Evolutionary conservation across 1,140 invertebrate species (phyloP).

Genomic region (Conus betulinus): DNA sequence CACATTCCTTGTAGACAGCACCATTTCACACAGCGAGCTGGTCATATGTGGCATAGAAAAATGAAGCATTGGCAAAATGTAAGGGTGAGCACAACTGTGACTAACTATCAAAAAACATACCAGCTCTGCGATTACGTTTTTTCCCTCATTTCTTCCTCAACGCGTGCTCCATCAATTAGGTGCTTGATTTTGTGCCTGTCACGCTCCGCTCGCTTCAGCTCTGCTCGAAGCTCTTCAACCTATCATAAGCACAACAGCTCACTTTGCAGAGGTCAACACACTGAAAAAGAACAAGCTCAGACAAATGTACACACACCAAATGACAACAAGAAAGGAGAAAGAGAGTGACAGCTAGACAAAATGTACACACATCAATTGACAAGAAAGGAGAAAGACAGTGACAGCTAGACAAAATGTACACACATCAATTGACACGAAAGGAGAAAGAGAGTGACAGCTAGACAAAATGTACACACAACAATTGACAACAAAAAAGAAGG

Average conservation of each 20-base stretch:
- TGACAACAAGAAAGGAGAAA: too few species aligned
- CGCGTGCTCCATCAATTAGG: constrained; percentile 60
- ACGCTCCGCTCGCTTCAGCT: constrained; percentile 64
- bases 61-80: not conserved
- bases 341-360: too few species aligned
- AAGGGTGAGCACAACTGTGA: not conserved
- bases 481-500: too few species aligned
- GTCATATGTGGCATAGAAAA: not conserved
- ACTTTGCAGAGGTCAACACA: not conserved
- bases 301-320: too few species aligned
- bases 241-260: constrained; percentile 33
- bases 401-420: too few species aligned
- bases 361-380: too few species aligned
- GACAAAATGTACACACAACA: too few species aligned
- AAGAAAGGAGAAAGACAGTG: not conserved
- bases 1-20: too few species aligned
- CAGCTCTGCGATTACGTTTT: constrained; percentile 57
- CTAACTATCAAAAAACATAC: constrained; percentile 42
- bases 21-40: too few species aligned
- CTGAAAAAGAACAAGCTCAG: not conserved
- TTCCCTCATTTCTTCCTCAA: constrained; percentile 67
- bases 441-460: too few species aligned
- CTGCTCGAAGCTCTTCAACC: constrained; percentile 67
- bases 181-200: constrained; percentile 58
- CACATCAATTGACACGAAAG: too few species aligned